phyloP scores from a whole-genome alignment of 2,797 vertebrate species.

The Myotis vivesi region DNA sequence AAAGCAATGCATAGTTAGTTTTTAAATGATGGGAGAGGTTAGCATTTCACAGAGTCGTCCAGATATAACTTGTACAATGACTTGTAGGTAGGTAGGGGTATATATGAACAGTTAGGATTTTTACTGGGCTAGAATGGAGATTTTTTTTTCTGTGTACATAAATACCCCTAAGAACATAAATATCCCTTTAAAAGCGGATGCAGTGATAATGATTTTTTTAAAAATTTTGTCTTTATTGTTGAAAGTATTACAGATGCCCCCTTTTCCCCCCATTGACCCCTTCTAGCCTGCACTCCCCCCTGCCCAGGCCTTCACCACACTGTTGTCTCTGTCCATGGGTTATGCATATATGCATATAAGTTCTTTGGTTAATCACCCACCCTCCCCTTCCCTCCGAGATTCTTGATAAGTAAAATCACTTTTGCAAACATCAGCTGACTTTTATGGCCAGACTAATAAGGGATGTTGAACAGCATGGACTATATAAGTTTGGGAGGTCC shows the following conservation, averaged over 20 bases:
- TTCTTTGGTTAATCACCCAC: too few species aligned
- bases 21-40: not conserved
- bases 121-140: not conserved
- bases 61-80: not conserved
- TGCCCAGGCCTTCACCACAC: too few species aligned
- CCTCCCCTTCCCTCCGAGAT: too few species aligned
- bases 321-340: too few species aligned
- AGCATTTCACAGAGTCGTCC: not conserved
- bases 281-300: too few species aligned
- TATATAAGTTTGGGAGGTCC: not conserved
- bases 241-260: too few species aligned
- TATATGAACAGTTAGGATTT: not conserved
- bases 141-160: not conserved
- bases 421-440: not conserved
- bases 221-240: too few species aligned
- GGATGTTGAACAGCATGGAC: not conserved
- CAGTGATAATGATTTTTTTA: not conserved
- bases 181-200: not conserved
- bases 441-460: not conserved
- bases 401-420: not conserved
- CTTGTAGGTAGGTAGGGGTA: not conserved
- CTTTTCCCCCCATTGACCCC: too few species aligned
- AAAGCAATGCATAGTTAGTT: not conserved
- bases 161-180: not conserved
- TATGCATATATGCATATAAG: too few species aligned